Evolutionary conservation across 2,888 invertebrate species (phyloP).

Genomic region (Choristoneura rosaceana): DNA sequence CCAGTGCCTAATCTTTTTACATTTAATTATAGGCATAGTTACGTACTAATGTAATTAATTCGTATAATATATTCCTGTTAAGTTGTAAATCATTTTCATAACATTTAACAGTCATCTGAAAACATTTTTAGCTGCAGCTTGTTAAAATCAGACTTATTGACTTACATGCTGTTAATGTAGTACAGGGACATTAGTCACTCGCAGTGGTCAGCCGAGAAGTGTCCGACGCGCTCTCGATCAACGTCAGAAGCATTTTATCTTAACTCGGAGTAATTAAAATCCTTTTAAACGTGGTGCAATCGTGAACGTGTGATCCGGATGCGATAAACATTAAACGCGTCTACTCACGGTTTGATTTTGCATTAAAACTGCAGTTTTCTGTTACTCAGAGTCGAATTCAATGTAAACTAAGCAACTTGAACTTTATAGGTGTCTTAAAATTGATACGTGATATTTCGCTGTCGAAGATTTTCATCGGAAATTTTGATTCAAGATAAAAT

Average conservation of each 20-base stretch:
- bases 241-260: conserved; percentile 46
- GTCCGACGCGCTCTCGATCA: conserved; percentile 55
- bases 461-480: too few relatives aligned
- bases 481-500: too few relatives aligned
- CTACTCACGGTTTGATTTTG: not conserved
- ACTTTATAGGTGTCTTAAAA: too few relatives aligned
- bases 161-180: conserved; percentile 18
- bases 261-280: conserved; percentile 40
- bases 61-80: not conserved
- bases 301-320: conserved; percentile 36
- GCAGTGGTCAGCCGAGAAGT: conserved; percentile 56
- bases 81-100: conserved; percentile 13
- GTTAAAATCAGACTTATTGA: conserved; percentile 33
- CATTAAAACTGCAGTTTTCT: not conserved
- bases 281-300: conserved; percentile 36
- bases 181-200: conserved; percentile 29
- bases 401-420: not conserved
- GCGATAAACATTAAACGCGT: conserved; percentile 31
- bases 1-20: too few relatives aligned
- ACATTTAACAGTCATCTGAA: conserved; percentile 1
- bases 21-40: too few relatives aligned
- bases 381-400: not conserved
- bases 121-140: conserved; percentile 21
- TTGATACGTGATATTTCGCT: too few relatives aligned
- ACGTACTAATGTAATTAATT: conserved; percentile 1